phyloP scores from a whole-genome alignment of 2,797 vertebrate species.

The Enteromius mattozi region DNA sequence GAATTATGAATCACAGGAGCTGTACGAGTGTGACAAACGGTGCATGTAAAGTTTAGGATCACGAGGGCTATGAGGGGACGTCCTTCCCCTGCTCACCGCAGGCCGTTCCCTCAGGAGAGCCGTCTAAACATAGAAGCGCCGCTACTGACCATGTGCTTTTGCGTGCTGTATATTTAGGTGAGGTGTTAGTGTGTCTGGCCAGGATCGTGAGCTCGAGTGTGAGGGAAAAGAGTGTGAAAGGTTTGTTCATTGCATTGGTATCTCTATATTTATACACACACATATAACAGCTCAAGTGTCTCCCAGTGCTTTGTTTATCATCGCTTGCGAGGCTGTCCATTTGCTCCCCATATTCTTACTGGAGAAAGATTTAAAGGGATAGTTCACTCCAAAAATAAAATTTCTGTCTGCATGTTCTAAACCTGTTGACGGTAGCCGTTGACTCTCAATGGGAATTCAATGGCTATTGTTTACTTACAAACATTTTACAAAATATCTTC shows the following conservation, averaged over 20 bases:
- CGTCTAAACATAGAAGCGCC: slow-evolving; percentile 31
- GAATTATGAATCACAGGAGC: slow-evolving; percentile 30
- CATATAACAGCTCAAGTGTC: slow-evolving; percentile 52
- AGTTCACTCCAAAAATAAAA: neutral
- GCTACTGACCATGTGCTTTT: slow-evolving; percentile 34
- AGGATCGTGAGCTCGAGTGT: slow-evolving; percentile 31
- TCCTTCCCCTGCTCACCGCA: neutral
- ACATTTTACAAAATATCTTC: neutral
- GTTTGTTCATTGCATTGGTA: slow-evolving; percentile 65
- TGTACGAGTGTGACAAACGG: neutral
- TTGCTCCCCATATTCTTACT: slow-evolving; percentile 7
- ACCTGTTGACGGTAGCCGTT: neutral
- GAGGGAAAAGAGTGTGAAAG: slow-evolving; percentile 62
- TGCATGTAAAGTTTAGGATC: slow-evolving; percentile 7
- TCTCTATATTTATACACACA: slow-evolving; percentile 62
- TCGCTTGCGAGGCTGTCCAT: neutral
- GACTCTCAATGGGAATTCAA: neutral
- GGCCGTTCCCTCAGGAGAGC: neutral
- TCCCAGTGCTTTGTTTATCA: slow-evolving; percentile 33
- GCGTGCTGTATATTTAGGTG: slow-evolving; percentile 20
- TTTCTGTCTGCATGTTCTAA: neutral
- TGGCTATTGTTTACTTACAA: neutral
- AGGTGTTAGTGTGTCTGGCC: slow-evolving; percentile 42
- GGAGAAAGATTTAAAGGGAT: neutral
- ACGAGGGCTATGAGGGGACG: slow-evolving; percentile 1